These are phyloP conservation scores for Proterorhinus semilunaris DNA, from an alignment of 2,113 vertebrate genomes.

Conservation along the genomic window DNA sequence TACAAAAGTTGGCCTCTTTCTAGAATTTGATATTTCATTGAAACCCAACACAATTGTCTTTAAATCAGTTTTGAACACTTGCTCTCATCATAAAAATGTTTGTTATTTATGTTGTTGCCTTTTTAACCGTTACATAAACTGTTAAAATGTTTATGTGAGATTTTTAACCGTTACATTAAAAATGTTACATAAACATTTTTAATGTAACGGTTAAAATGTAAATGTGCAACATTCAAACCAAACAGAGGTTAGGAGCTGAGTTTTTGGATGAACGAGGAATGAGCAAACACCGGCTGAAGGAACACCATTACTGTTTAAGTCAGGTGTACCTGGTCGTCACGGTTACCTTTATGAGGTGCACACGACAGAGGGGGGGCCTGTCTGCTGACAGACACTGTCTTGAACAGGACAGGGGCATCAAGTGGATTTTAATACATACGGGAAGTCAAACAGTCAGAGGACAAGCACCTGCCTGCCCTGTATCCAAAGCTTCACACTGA, in stretches of 20 bases:
- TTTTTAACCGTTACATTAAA: too few species aligned
- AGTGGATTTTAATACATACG: conserved; percentile 25
- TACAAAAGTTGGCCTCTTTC: not conserved
- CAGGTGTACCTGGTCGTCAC: conserved; percentile 50
- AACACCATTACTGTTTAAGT: conserved; percentile 46
- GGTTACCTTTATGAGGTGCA: conserved; percentile 51
- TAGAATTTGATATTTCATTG: not conserved
- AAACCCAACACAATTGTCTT: not conserved
- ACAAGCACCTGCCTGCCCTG: conserved; percentile 54
- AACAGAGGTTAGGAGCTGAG: conserved; percentile 23
- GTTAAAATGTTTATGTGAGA: too few species aligned
- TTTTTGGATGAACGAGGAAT: conserved; percentile 36
- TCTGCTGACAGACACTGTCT: conserved; percentile 44
- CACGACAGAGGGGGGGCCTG: conserved; percentile 22
- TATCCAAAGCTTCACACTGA: conserved; percentile 19
- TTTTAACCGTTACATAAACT: too few species aligned
- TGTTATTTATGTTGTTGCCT: too few species aligned
- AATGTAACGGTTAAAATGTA: conserved; percentile 17
- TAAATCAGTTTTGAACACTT: conserved; percentile 18
- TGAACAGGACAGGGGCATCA: conserved; percentile 12
- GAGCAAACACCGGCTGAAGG: conserved; percentile 40
- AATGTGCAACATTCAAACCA: conserved; percentile 15
- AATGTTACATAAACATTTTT: conserved; percentile 8
- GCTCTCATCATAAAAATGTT: not conserved
- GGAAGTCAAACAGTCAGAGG: conserved; percentile 20